Evolutionary conservation across 2,797 vertebrate species (phyloP), one percentile per base, ranked within the genome.

Genomic region (Microhierax caerulescens): DNA sequence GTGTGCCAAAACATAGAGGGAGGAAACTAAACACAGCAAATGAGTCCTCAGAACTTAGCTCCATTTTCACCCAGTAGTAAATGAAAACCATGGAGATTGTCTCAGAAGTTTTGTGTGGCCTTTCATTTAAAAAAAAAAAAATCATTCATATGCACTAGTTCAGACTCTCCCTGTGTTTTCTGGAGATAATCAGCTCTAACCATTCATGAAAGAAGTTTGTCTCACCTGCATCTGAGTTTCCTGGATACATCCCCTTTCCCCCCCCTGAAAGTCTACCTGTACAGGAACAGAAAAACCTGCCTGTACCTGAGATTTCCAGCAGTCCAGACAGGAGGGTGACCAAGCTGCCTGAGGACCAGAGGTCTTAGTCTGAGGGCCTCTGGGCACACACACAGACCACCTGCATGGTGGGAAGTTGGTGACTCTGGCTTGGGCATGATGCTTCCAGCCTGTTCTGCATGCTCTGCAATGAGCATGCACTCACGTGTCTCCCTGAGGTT

Each of bases 381-480:
- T 70, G 47, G 24, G 47, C 39, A 39, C 0, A 2, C 0, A 2
- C 24, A 65, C 7, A 50, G 57, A n/a, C 41, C 3, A 7, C 30
- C n/a, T 36, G 8, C 0, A 0, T 9, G n/a, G 51, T n/a, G 13
- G 11, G 36, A 51, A 57, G 3, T 6, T 36, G 28, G 13, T 50
- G n/a, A 13, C 28, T 47, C 18, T 11, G 5, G 37, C 51, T 75
- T 37, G 25, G 30, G 16, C 8, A 12, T 6, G 34, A 37, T 41
- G 43, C 34, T 37, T 63, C 16, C 50, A 63, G 23, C 34, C 50
- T 48, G 17, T 23, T 54, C 23, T 19, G 32, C 1, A 0, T 37
- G 28, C 47, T 54, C 23, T 20, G 39, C 8, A 13, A 10, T 8
- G 19, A 34, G 32, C 6, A 14, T 1, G 5, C 24, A 45, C 41